A percentile compares a stretch with the other conserved stretches of the same genome.
Conservation (phyloP, 2,797 vertebrate genomes). For the Glyptemys insculpta region DNA sequence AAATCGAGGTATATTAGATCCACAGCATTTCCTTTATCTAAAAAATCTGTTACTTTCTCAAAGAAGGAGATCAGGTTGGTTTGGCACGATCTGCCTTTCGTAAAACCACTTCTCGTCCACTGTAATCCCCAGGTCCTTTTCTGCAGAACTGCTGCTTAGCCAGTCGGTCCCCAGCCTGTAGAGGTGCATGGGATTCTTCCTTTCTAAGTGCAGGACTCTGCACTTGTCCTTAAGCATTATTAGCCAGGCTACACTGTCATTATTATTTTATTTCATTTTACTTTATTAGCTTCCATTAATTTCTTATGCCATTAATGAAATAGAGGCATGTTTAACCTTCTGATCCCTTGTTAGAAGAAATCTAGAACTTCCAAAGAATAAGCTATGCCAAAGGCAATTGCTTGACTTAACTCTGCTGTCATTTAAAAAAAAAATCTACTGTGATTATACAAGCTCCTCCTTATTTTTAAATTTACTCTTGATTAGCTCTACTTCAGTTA, state of each 20-base stretch:
- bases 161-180: no score
- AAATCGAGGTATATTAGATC: no score
- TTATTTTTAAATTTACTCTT: slow-evolving; percentile 74
- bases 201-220: no score
- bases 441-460: slow-evolving; percentile 59
- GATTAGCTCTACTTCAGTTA: slow-evolving; percentile 75
- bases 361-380: slow-evolving; percentile 36
- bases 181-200: no score
- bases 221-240: background rate
- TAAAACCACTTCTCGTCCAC: no score
- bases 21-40: no score
- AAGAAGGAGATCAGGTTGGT: no score
- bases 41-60: no score
- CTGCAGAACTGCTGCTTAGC: no score
- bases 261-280: slow-evolving; percentile 35
- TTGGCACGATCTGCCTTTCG: no score
- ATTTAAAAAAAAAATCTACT: slow-evolving; percentile 6
- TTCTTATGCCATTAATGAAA: slow-evolving; percentile 44
- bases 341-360: background rate
- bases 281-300: slow-evolving; percentile 27
- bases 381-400: slow-evolving; percentile 36
- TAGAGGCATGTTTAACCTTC: slow-evolving; percentile 22
- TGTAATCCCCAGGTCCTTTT: no score
- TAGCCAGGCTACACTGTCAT: slow-evolving; percentile 1
- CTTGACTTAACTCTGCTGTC: slow-evolving; percentile 41